phyloP scores from a whole-genome alignment of 1,140 invertebrate species.

The Drosophila kohkoa region DNA sequence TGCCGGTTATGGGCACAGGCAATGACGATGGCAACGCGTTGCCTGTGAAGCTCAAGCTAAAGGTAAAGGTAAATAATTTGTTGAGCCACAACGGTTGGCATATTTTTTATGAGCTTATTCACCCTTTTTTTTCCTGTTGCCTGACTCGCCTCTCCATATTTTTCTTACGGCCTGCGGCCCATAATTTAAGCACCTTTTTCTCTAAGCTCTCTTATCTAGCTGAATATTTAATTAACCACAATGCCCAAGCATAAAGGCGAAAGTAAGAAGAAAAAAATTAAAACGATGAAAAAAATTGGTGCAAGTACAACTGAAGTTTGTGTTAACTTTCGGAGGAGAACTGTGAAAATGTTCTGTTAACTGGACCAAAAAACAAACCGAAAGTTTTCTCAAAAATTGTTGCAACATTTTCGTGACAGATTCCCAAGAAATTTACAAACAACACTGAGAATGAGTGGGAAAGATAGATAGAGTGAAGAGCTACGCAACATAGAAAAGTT shows the following conservation, averaged over 20 bases:
- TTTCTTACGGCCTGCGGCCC: slow-evolving; percentile 21
- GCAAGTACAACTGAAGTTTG: slow-evolving; percentile 8
- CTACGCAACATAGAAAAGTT: slow-evolving; percentile 31
- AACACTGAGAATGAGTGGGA: not conserved
- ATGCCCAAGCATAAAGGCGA: slow-evolving; percentile 25
- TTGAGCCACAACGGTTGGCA: slow-evolving; percentile 71
- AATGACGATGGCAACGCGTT: not conserved
- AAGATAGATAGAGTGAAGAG: not conserved
- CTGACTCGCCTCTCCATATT: slow-evolving; percentile 13
- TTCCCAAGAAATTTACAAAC: slow-evolving; percentile 5
- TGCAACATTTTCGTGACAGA: slow-evolving; percentile 55
- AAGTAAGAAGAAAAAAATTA: slow-evolving; percentile 5
- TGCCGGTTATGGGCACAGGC: slow-evolving; percentile 42
- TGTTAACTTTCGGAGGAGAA: slow-evolving; percentile 18
- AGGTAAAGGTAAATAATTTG: slow-evolving; percentile 74
- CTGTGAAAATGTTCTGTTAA: slow-evolving; percentile 30
- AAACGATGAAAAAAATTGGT: not conserved
- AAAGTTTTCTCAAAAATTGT: slow-evolving; percentile 17
- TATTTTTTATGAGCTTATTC: slow-evolving; percentile 81
- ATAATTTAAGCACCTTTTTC: slow-evolving; percentile 68
- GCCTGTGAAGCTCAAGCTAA: slow-evolving; percentile 4
- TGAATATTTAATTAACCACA: slow-evolving; percentile 80
- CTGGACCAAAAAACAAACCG: slow-evolving; percentile 58
- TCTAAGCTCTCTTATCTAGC: slow-evolving; percentile 77
- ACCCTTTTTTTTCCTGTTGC: slow-evolving; percentile 57